Evolutionary conservation across 2,888 invertebrate genomes (phyloP).

Genomic region (Tridacna gigas): DNA sequence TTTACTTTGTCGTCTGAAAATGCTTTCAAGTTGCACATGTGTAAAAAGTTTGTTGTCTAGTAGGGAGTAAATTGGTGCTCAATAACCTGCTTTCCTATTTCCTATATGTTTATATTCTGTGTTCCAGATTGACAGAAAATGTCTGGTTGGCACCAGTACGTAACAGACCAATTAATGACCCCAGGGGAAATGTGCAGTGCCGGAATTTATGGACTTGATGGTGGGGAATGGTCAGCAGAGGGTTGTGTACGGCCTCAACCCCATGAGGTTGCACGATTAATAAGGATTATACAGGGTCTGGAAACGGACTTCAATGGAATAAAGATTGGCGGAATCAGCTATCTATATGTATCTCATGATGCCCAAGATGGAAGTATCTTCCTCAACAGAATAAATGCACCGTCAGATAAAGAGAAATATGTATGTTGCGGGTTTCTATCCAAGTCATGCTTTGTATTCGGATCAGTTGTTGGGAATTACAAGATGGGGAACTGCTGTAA

Average conservation of each 20-base stretch:
- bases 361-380: constrained; percentile 51
- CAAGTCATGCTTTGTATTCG: constrained; percentile 53
- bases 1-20: no score
- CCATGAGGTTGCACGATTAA: constrained; percentile 48
- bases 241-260: constrained; percentile 48
- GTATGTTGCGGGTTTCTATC: constrained; percentile 56
- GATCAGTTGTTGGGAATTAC: constrained; percentile 60
- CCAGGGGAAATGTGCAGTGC: constrained; percentile 61
- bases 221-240: constrained; percentile 59
- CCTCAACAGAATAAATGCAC: constrained; percentile 52
- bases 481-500: constrained; percentile 61
- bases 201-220: constrained; percentile 61
- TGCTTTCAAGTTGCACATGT: no score
- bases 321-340: constrained; percentile 55
- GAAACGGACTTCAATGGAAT: constrained; percentile 58
- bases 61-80: no score
- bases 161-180: constrained; percentile 54
- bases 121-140: neutral
- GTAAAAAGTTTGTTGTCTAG: no score
- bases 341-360: constrained; percentile 55
- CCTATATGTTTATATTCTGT: neutral
- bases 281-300: constrained; percentile 55
- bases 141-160: constrained; percentile 58
- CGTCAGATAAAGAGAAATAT: constrained; percentile 57
- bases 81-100: no score